These are phyloP conservation scores for Macrobrachium rosenbergii DNA, from an alignment of 1,140 invertebrate genomes.

Conservation along the genomic window DNA sequence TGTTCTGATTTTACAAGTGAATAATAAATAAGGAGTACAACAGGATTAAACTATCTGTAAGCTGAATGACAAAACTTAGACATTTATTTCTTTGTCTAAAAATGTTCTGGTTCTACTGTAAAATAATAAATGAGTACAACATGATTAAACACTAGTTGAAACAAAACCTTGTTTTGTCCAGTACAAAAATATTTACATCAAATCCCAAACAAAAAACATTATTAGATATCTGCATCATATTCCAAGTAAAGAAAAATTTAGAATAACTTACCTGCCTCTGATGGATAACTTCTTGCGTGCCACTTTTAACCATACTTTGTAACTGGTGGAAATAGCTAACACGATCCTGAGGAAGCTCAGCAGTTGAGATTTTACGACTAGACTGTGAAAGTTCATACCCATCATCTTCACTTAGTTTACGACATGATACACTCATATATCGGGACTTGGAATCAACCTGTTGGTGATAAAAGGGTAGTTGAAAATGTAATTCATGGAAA, in stretches of 20 bases:
- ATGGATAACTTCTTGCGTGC: constrained; percentile 39
- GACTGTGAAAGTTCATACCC: constrained; percentile 26
- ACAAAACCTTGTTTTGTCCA: too few species aligned
- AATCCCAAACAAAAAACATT: too few species aligned
- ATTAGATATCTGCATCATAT: too few species aligned
- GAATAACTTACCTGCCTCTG: constrained; percentile 32
- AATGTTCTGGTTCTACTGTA: too few species aligned
- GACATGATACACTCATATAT: constrained; percentile 48
- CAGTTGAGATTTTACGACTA: constrained; percentile 34
- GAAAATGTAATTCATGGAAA: background rate
- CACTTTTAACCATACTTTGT: constrained; percentile 44
- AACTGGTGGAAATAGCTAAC: constrained; percentile 34
- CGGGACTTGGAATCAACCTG: constrained; percentile 52
- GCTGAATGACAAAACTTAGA: too few species aligned
- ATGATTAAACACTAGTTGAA: too few species aligned
- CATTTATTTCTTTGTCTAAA: too few species aligned
- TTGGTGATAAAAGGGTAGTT: background rate
- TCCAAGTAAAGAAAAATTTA: background rate
- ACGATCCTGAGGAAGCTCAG: constrained; percentile 47
- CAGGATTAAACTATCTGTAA: too few species aligned
- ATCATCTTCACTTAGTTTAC: constrained; percentile 33
- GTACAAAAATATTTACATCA: too few species aligned
- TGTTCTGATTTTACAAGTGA: too few species aligned
- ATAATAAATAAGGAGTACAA: too few species aligned
- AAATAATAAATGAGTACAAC: too few species aligned